Conservation (phyloP, 2,797 vertebrate genomes). For the Aldrovandia affinis region DNA sequence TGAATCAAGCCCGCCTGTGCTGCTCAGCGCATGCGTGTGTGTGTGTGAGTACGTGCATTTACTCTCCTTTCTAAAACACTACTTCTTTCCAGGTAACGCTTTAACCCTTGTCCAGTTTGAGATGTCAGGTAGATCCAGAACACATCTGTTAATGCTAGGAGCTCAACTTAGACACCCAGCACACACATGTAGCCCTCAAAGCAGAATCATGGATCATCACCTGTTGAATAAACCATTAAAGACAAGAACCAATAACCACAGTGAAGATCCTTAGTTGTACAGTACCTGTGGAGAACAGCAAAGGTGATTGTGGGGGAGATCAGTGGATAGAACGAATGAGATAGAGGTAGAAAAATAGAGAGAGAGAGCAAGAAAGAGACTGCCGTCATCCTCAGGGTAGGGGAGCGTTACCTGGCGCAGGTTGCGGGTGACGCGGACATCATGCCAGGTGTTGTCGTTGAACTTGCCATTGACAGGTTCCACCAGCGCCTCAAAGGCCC, state of each 20-base stretch:
- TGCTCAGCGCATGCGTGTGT: conserved; percentile 34
- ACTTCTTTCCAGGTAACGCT: neutral
- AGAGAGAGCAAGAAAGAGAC: neutral
- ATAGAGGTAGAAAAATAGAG: neutral
- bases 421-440: conserved; percentile 92
- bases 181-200: conserved; percentile 2
- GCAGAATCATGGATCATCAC: neutral
- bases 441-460: conserved; percentile 92
- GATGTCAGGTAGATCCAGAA: neutral
- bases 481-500: conserved; percentile 93
- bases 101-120: neutral
- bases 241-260: neutral
- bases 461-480: conserved; percentile 95
- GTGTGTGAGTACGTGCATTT: neutral
- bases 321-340: conserved; percentile 10
- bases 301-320: neutral
- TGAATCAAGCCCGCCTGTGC: conserved; percentile 34
- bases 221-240: neutral
- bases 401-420: conserved; percentile 89
- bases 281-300: conserved; percentile 42
- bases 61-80: neutral
- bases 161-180: conserved; percentile 1
- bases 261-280: neutral
- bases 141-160: neutral
- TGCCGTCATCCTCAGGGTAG: neutral